Percentiles rank a stretch among this genome's conserved stretches.
Conservation (phyloP, 2,888 invertebrate genomes). For the Polydrusus pterygomalis region DNA sequence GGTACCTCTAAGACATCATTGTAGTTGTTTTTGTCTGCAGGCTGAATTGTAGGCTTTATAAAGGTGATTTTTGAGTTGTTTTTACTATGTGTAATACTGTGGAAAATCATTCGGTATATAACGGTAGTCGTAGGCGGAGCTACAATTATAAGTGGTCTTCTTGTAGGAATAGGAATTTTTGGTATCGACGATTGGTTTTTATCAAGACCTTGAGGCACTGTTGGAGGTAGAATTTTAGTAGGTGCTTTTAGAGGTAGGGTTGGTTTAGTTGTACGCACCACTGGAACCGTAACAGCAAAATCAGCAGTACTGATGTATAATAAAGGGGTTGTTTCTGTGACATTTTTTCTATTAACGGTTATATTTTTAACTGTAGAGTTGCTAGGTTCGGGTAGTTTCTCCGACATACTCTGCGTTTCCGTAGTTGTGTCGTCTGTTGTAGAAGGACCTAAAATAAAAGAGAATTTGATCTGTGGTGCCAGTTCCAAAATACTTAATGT, state of each 20-base stretch:
- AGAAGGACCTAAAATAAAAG: constrained; percentile 28
- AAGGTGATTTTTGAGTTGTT: constrained; percentile 37
- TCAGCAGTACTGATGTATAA: constrained; percentile 36
- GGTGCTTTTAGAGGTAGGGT: constrained; percentile 30
- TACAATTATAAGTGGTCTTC: constrained; percentile 48
- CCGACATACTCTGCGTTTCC: constrained; percentile 50
- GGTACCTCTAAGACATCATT: constrained; percentile 32
- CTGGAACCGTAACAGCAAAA: too few relatives aligned
- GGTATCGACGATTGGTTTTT: too few relatives aligned
- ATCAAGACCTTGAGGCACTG: not conserved
- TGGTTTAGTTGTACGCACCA: too few relatives aligned
- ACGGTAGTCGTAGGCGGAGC: constrained; percentile 49
- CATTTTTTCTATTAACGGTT: not conserved
- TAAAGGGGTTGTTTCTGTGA: constrained; percentile 54
- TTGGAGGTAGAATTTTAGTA: constrained; percentile 3
- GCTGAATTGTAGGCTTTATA: constrained; percentile 34
- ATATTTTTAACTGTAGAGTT: constrained; percentile 30
- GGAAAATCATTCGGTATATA: constrained; percentile 45
- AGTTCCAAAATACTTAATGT: too few relatives aligned
- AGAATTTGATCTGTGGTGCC: too few relatives aligned
- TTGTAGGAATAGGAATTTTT: constrained; percentile 10
- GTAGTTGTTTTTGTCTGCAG: not conserved
- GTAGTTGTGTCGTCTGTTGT: constrained; percentile 28
- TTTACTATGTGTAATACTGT: constrained; percentile 18
- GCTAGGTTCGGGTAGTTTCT: constrained; percentile 56